Evolutionary conservation across 2,797 vertebrate genomes (phyloP).

Genomic region (Nothura maculosa): DNA sequence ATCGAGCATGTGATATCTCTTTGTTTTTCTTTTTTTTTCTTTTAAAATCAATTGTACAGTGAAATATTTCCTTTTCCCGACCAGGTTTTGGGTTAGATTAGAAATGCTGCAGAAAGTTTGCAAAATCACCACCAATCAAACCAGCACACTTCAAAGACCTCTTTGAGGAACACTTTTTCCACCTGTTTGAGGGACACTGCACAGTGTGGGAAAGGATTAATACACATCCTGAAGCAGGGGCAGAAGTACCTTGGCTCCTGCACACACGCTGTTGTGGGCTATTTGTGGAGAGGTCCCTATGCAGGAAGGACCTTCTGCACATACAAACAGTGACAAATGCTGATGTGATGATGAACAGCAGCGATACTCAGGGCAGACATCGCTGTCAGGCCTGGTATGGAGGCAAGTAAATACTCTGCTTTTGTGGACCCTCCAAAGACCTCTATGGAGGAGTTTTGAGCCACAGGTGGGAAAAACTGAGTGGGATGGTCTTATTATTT

Average conservation of each 20-base stretch:
- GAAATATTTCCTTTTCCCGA: slow-evolving; percentile 36
- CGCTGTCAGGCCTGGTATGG: accelerated
- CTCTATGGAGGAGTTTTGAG: neutral
- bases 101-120: slow-evolving; percentile 39
- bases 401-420: neutral
- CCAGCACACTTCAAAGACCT: slow-evolving; percentile 4
- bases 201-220: neutral
- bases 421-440: neutral
- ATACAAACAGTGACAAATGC: neutral
- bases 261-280: neutral
- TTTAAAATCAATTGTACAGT: slow-evolving; percentile 6
- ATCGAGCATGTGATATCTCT: slow-evolving; percentile 76
- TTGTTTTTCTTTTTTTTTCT: neutral
- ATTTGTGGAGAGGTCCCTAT: neutral
- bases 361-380: neutral
- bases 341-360: neutral
- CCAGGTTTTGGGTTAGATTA: slow-evolving; percentile 46
- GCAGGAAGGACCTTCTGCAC: neutral
- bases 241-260: neutral
- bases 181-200: neutral
- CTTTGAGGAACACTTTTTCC: neutral
- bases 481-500: neutral
- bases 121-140: slow-evolving; percentile 11
- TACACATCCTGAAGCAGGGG: neutral
- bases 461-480: neutral